Base-by-base conservation (phyloP, 2,113 vertebrate species). In the Sus scrofa region DNA sequence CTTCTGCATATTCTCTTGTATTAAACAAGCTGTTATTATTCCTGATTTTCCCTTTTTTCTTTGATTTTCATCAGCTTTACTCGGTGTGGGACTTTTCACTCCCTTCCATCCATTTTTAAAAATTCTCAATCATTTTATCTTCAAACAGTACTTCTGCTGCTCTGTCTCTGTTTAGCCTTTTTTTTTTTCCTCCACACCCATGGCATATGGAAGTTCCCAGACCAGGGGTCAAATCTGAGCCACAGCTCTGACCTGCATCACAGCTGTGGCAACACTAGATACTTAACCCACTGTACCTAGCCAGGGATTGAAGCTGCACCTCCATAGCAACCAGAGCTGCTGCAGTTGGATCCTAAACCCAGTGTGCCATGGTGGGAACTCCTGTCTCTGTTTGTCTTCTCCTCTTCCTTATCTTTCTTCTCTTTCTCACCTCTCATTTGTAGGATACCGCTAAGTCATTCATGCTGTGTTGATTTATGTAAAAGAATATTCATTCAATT, bases 21-120 rank as follows among this genome's bases (percentile, higher is more conserved):
- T 58, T 70, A 81, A 56, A 70, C 20, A 32, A 22, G 30, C 37
- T 68, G 13, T 68, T 81, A 81, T 70, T 81, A 44, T 81, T 81
- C 52, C 34, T 44, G 27, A 13, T 62, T 60, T 58, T 81, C 14
- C 75, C 68, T 20, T 81, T 91, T 81, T 37, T 58, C 62, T 44
- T 82, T 82, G 52, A 44, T 81, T 91, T 81, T 91, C 13, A 82
- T 19, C 37, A 71, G 77, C 52, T 91, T 91, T 82, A 44, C 19
- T 58, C 44, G 27, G 8, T 44, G 10, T 62, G 9, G 7, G 3
- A 0, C 7, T 39, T 81, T 91, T 70, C 52, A 39, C 39, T 24
- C 58, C 26, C 7, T 56, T 89, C 58, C 7, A 56, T 39, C 8
- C 19, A 58, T 71, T n/a, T 44, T 70, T 56, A 18, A 13, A 50